Evolutionary conservation across 1,140 invertebrate genomes (phyloP), one percentile per base, ranked within the genome.

Genomic region (Limonius californicus): DNA sequence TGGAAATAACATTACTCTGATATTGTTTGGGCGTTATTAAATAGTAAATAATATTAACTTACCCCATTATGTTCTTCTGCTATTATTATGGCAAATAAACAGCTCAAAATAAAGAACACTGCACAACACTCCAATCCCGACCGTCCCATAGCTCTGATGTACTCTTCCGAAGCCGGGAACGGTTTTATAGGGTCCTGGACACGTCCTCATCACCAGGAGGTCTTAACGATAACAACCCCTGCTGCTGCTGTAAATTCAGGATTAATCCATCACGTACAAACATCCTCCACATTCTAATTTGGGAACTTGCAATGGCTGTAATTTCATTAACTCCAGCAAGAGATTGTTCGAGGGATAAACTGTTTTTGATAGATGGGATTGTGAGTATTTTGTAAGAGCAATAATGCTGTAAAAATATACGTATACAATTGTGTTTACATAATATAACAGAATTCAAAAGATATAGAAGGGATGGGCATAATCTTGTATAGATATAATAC

Each of bases 251-350:
- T 50, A 18, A 50, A 50, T 50, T n/a, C 45, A 50, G 45, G 45
- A 50, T 50, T 50, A 50, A 50, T 50, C 45, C 12, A 50, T 50
- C 45, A 50, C 45, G 45, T 50, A 18, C 15, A 50, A 50, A 50
- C 45, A 50, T 50, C 45, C 45, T 18, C 14, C 20, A 50, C 16
- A 50, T 19, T 18, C 7, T 19, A 50, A 50, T 18, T 50, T 50
- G 16, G 16, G 16, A 50, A n/a, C 45, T 19, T 18, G 14, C 20
- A 50, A 19, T 50, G 14, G 18, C 14, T 50, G 45, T 50, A 50
- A 21, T 21, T 50, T 21, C 35, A 39, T 39, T 39, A 39, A 2
- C 4, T 39, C n/a, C 35, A 6, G 8, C n/a, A 11, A 39, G 35
- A 39, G n/a, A 39, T 39, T 12, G 35, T n/a, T 12, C 7, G 35